Base-by-base conservation (phyloP, 2,797 vertebrate species). In the Coilia nasus region DNA sequence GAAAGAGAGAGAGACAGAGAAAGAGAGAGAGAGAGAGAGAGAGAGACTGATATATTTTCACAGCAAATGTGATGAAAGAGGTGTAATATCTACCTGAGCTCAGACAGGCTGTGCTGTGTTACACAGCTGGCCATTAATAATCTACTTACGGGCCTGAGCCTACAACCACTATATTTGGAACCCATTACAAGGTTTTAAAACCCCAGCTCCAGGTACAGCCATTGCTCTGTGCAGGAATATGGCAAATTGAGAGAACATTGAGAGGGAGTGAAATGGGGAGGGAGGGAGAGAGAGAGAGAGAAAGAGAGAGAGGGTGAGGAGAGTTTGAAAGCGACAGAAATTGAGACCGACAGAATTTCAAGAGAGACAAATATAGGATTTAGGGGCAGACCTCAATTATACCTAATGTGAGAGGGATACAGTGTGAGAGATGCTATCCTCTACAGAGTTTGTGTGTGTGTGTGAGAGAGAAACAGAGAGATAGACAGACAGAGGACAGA, bases 51-150 rank as follows among this genome's bases (percentile, higher is more conserved):
- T 14, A 54, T 14, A 3, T 10, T 71, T 75, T 35, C 3, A 15
- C 28, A 75, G 67, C 15, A 75, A 75, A 41, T 54, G 67, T 28
- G 67, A 41, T 23, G 14, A 35, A 35, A 64, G 62, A 64, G 62
- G 14, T 75, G 31, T 41, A 75, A 75, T 75, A 75, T 75, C 67
- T 31, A 19, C 15, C 14, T 35, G 67, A 41, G 67, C 14, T 15
- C 67, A 41, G 15, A 75, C 28, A 19, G 28, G 28, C 25, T 17
- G 11, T 31, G 28, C 31, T 75, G 67, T 6, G 35, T 35, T 75
- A 75, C 67, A 35, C 67, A 31, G 67, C 67, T 75, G 67, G 15
- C 31, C 67, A 41, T 75, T 75, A 35, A 75, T 75, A 75, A 75
- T 75, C 67, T 75, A 75, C 67, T 75, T 41, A 41, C 67, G 2